Evolutionary conservation across 2,113 vertebrate genomes (phyloP), one percentile per base, ranked within the genome.

Genomic region (Ictidomys tridecemlineatus): DNA sequence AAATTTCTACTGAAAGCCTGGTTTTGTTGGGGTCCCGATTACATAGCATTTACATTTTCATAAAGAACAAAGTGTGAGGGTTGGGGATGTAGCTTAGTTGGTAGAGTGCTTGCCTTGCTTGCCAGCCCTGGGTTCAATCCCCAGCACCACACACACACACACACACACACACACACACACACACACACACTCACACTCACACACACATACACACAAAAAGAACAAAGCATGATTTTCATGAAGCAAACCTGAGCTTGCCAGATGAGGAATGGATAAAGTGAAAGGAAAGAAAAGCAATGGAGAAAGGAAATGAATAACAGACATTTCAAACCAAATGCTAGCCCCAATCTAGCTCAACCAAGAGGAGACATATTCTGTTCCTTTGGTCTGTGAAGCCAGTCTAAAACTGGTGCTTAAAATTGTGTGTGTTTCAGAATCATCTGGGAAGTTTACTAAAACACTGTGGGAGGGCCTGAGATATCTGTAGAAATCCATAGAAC

Each of bases 1-100:
- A 30, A 88, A 67, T 11, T 65, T 86, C 42, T 69, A 17, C n/a
- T 51, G 22, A 94, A 83, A 82, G 42, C 20, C 53, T 73, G 51
- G n/a, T 94, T 96, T 96, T 87, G 34, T 63, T n/a, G 42, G 85
- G 77, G 39, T 91, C 30, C 11, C 11, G 34, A 28, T 70, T 70
- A 92, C 74, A 8, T 51, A 65, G 39, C 26, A 63, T 30, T 84
- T 92, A 90, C 69, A 2, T n/a, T 88, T 32, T 91, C 48, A 90
- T 48, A 82, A 86, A 94, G 53, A 88, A 91, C 17, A 4, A 58
- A 58, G 7, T 67, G 70, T 18, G 32, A 86, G 51, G 51, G 12
- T 14, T 51, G 51, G 51, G 51, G 51, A 13, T 51, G 51, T 14
- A 14, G 51, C 51, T 11, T 13, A 51, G 51, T 45, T 51, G 12